Evolutionary conservation across 2,888 invertebrate species (phyloP), one percentile per base, ranked within the genome.

Genomic region (Morpho helenor): DNA sequence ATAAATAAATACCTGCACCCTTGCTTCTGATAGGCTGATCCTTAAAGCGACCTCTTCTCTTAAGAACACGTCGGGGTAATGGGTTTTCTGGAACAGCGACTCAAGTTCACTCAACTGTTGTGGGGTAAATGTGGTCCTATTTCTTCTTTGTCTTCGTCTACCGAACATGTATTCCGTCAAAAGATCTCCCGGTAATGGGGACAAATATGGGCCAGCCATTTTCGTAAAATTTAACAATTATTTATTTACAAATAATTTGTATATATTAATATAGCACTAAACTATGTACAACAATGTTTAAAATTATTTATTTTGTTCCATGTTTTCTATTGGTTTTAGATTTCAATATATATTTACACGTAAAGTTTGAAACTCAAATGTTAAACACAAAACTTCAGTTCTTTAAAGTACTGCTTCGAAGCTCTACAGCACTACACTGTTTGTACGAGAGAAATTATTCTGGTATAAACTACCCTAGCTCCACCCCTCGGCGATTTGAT

Each of bases 151-250:
- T 68, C 97, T 92, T 62, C 97, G 93, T 67, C 97, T 92, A 8
- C 97, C 97, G 78, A 97, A 97, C 97, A 97, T 97, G 74, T 97
- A 97, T 81, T 97, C 97, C 10, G 97, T 96, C 51, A 97, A 91
- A n/a, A 97, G 91, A 84, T 97, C 97, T 39, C 96, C 96, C 42
- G 96, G 96, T 49, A 97, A 81, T 0, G 96, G 96, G 51, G 96
- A 96, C 60, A 97, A 84, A 77, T 96, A 97, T 59, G 97, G 96
- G 58, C 96, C 96, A 55, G 96, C 96, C 96, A 97, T 96, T 69
- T 40, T 64, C 23, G 54, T 7, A 16, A 46, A 51, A n/a, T n/a
- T 47, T 50, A 8, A 10, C 2, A 42, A 31, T 10, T 45, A 45
- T 4, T n/a, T 45, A 10, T 43, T 43, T 31, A 31, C 3, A 31